A percentile compares a stretch with the other conserved stretches of the same genome.
Conservation (phyloP, 2,888 invertebrate species). For the Cosmopolites sordidus region DNA sequence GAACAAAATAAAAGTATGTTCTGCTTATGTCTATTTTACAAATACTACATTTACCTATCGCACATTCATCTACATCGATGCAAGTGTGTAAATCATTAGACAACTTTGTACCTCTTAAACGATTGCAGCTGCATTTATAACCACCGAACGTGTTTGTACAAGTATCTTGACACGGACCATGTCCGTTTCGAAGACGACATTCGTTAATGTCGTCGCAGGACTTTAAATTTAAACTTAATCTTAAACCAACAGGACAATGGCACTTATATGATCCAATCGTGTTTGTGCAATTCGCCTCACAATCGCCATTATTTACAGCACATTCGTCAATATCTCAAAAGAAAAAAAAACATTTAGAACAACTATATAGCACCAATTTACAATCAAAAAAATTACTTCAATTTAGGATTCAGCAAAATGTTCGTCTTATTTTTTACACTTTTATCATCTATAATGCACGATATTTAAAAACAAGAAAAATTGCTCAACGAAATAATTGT, state of each 20-base stretch:
- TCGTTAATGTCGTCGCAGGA: conserved; percentile 48
- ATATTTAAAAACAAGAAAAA: no score
- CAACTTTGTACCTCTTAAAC: conserved; percentile 57
- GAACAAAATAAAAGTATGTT: conserved; percentile 2
- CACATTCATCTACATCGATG: conserved; percentile 53
- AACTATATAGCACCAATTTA: no score
- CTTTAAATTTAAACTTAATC: conserved; percentile 38
- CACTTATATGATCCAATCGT: conserved; percentile 52
- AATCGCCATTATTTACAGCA: conserved; percentile 55
- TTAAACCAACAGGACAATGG: conserved; percentile 47
- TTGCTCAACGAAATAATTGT: no score
- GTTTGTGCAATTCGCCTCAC: conserved; percentile 59
- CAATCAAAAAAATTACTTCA: no score
- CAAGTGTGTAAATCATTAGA: conserved; percentile 56
- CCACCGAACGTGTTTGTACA: conserved; percentile 51
- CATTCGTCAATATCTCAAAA: conserved; percentile 58
- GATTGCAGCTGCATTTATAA: conserved; percentile 56
- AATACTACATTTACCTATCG: conserved; percentile 26
- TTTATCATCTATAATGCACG: no score
- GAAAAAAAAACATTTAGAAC: no score
- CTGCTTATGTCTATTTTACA: no score
- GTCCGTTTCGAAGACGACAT: conserved; percentile 43
- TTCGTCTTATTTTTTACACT: no score
- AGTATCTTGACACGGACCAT: conserved; percentile 58
- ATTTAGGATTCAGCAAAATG: no score